Percentiles rank a stretch among this genome's conserved stretches.
These are phyloP conservation scores for Elymnias hypermnestra DNA, from an alignment of 1,140 invertebrate genomes.

Conservation along the genomic window DNA sequence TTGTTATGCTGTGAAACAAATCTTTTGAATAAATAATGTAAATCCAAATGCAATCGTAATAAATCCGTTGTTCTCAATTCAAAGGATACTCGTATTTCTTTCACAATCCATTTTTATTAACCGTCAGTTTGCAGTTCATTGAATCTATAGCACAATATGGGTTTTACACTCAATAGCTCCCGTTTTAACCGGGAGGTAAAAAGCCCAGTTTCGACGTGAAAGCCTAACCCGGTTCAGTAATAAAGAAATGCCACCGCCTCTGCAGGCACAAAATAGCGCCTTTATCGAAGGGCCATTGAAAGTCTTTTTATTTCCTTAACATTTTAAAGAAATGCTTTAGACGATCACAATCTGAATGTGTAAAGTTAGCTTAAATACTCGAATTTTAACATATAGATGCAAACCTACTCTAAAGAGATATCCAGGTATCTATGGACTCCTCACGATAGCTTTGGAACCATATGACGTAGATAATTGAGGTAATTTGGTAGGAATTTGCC, in stretches of 20 bases:
- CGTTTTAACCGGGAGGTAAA: slow-evolving; percentile 36
- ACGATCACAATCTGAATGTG: not conserved
- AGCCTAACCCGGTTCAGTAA: slow-evolving; percentile 38
- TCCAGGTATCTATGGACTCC: no score
- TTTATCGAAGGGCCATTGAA: slow-evolving; percentile 9
- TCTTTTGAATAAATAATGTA: no score
- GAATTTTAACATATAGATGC: no score
- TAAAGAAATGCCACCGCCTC: slow-evolving; percentile 11
- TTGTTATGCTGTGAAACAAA: no score
- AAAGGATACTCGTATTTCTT: slow-evolving; percentile 17
- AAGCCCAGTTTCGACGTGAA: slow-evolving; percentile 43
- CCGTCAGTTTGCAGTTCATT: slow-evolving; percentile 33
- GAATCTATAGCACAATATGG: slow-evolving; percentile 34
- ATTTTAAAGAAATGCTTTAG: not conserved
- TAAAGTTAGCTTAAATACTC: no score
- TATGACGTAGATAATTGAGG: no score
- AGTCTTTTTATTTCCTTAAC: slow-evolving; percentile 5
- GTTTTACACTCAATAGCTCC: slow-evolving; percentile 42
- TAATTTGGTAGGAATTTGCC: no score
- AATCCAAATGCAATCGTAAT: slow-evolving; percentile 1
- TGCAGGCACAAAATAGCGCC: slow-evolving; percentile 10
- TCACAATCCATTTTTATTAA: slow-evolving; percentile 33
- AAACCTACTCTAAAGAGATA: no score
- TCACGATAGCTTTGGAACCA: no score
- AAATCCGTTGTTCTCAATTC: slow-evolving; percentile 1